A percentile compares a stretch with the other conserved stretches of the same genome.
Conservation (phyloP, 2,888 invertebrate species). For the Heliconius aoede region DNA sequence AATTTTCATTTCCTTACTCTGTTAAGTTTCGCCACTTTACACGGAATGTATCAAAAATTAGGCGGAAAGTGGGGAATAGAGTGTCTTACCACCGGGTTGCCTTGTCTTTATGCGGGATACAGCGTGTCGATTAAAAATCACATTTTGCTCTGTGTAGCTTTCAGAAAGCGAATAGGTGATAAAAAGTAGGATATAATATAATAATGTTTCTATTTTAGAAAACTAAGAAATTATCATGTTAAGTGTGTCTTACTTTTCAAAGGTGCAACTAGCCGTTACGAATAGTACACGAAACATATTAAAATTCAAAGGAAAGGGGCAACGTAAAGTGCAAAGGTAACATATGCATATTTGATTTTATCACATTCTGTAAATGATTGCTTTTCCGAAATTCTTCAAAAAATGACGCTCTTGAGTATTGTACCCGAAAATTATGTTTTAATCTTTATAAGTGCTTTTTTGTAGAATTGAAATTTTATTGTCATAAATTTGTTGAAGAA, state of each 20-base stretch:
- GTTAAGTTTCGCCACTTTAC: too few relatives aligned
- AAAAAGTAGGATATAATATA: too few relatives aligned
- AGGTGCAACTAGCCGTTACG: background rate
- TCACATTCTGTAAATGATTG: background rate
- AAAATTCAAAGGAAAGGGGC: constrained; percentile 28
- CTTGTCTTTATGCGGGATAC: too few relatives aligned
- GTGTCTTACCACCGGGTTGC: too few relatives aligned
- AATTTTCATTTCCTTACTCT: too few relatives aligned
- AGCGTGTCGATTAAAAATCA: too few relatives aligned
- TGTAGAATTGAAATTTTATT: background rate
- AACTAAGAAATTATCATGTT: constrained; percentile 1
- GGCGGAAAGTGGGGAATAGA: too few relatives aligned
- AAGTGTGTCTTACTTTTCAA: background rate
- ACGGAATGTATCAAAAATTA: too few relatives aligned
- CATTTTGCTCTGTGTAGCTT: too few relatives aligned
- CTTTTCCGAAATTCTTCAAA: background rate
- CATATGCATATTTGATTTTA: constrained; percentile 29
- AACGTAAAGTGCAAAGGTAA: constrained; percentile 12
- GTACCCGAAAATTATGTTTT: background rate
- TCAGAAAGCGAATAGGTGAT: too few relatives aligned
- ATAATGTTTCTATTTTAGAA: background rate
- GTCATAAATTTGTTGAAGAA: too few relatives aligned
- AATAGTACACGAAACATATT: constrained; percentile 6
- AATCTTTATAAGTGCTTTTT: background rate
- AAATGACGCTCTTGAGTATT: background rate